Evolutionary conservation across 2,888 invertebrate genomes (phyloP).

Genomic region (Catotricha subobsoleta): DNA sequence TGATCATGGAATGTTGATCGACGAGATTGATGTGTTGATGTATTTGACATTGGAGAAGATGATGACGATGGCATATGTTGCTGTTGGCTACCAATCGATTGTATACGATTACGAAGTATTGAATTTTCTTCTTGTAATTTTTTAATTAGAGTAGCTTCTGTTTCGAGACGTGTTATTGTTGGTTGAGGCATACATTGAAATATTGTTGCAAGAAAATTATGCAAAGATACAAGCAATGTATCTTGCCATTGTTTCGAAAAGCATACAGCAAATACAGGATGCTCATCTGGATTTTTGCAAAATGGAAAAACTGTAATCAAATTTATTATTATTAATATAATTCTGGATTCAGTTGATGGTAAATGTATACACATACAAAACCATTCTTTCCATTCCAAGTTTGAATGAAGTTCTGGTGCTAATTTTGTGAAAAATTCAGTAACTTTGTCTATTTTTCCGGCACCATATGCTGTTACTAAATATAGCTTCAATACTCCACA

Average conservation of each 20-base stretch:
- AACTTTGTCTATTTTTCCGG: conserved; percentile 68
- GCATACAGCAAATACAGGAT: conserved; percentile 67
- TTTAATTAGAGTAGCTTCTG: conserved; percentile 62
- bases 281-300: conserved; percentile 80
- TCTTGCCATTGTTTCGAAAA: conserved; percentile 94
- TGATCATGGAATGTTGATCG: conserved; percentile 10
- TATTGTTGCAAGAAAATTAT: conserved; percentile 83
- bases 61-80: conserved; percentile 1
- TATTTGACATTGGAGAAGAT: conserved; percentile 5
- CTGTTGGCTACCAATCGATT: conserved; percentile 22
- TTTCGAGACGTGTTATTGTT: conserved; percentile 67
- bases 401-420: conserved; percentile 70
- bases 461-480: conserved; percentile 67
- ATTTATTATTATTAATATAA: background rate
- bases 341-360: background rate
- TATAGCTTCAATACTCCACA: conserved; percentile 76
- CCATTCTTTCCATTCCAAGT: conserved; percentile 94
- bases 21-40: conserved; percentile 9
- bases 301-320: conserved; percentile 66
- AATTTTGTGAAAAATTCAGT: conserved; percentile 78
- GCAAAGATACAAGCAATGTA: conserved; percentile 70
- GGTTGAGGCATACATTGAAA: conserved; percentile 77
- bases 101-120: conserved; percentile 39
- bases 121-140: conserved; percentile 73
- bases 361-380: conserved; percentile 52